phyloP scores from a whole-genome alignment of 2,888 invertebrate species.

The Unio delphinus region DNA sequence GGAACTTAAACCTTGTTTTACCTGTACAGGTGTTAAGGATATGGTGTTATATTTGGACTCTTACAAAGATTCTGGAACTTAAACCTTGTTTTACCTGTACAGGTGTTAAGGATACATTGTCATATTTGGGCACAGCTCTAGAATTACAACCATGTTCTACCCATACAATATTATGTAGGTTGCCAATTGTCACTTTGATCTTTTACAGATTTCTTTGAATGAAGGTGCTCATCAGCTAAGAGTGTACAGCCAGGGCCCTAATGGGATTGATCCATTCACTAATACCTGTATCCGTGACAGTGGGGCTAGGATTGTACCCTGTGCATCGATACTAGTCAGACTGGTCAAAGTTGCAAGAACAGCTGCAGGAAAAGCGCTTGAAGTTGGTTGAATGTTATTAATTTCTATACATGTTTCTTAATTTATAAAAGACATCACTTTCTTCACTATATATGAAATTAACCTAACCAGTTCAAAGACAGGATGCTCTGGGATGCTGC shows the following conservation, averaged over 20 bases:
- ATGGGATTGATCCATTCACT: conserved; percentile 63
- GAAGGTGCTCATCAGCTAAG: conserved; percentile 68
- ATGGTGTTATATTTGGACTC: too few relatives aligned
- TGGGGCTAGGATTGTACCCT: conserved; percentile 59
- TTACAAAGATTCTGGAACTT: too few relatives aligned
- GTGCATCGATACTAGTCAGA: conserved; percentile 66
- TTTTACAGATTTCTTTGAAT: conserved; percentile 65
- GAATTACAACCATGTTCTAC: not conserved
- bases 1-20: too few relatives aligned
- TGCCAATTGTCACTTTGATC: not conserved
- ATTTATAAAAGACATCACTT: too few relatives aligned
- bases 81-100: too few relatives aligned
- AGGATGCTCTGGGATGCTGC: too few relatives aligned
- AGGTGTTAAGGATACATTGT: too few relatives aligned
- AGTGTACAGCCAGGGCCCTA: conserved; percentile 63
- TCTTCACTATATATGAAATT: too few relatives aligned
- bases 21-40: too few relatives aligned
- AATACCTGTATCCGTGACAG: conserved; percentile 55
- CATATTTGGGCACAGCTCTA: too few relatives aligned
- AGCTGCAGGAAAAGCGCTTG: conserved; percentile 62
- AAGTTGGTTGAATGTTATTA: conserved; percentile 41
- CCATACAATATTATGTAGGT: not conserved
- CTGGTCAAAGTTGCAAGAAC: conserved; percentile 63
- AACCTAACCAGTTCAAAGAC: too few relatives aligned
- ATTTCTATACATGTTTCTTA: too few relatives aligned